Evolutionary conservation across 2,797 vertebrate genomes (phyloP).

Genomic region (Podarcis siculus): DNA sequence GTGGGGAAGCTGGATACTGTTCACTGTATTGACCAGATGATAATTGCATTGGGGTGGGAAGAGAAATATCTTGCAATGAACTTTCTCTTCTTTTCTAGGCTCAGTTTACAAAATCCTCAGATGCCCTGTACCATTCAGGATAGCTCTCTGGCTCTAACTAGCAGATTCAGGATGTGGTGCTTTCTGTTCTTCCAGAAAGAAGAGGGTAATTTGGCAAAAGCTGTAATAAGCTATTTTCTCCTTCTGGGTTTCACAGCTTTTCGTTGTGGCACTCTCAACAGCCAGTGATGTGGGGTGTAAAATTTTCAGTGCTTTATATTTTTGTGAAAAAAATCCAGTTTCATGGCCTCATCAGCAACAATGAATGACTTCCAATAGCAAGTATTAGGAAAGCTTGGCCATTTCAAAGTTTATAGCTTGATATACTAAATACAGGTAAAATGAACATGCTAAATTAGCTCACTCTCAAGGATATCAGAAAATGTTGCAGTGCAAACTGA

Average conservation of each 20-base stretch:
- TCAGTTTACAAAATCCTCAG: neutral
- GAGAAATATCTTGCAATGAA: neutral
- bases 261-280: neutral
- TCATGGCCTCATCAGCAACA: too few relatives aligned
- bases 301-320: neutral
- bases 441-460: too few relatives aligned
- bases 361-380: too few relatives aligned
- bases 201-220: neutral
- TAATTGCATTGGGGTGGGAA: neutral
- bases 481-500: neutral
- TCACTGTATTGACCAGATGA: neutral
- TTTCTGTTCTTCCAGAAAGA: neutral
- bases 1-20: constrained; percentile 5
- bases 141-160: neutral
- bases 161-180: neutral
- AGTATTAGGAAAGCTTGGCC: neutral
- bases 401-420: neutral
- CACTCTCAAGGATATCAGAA: neutral
- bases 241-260: neutral
- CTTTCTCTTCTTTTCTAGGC: neutral
- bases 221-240: neutral
- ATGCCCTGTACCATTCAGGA: neutral
- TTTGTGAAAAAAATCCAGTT: too few relatives aligned
- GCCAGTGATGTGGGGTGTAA: neutral
- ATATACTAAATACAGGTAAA: too few relatives aligned